These are phyloP conservation scores for Gnatocerus cornutus DNA, from an alignment of 2,888 invertebrate species.

Conservation along the genomic window DNA sequence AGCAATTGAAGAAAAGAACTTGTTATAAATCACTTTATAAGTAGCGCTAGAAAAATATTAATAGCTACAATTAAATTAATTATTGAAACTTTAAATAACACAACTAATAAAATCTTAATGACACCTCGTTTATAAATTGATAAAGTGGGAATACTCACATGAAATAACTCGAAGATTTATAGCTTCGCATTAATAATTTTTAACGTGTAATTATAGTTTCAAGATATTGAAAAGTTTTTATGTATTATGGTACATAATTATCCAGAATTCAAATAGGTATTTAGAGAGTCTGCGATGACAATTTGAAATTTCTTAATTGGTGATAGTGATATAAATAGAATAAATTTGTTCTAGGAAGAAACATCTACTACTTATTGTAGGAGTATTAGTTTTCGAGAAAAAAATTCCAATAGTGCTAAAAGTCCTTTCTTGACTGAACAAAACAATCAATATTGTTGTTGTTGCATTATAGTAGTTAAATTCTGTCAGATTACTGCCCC, in stretches of 20 bases:
- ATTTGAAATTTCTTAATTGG: too few species aligned
- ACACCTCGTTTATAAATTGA: slow-evolving; percentile 5
- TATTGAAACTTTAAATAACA: background rate
- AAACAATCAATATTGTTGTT: too few species aligned
- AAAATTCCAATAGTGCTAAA: too few species aligned
- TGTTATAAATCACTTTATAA: slow-evolving; percentile 1
- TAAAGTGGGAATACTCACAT: slow-evolving; percentile 1
- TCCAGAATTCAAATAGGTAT: too few species aligned
- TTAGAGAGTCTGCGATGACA: too few species aligned
- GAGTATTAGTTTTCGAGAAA: too few species aligned
- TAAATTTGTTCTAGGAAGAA: too few species aligned
- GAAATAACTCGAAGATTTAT: slow-evolving; percentile 3
- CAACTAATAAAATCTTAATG: slow-evolving; percentile 7
- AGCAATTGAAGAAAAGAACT: background rate
- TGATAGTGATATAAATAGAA: too few species aligned
- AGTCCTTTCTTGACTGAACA: too few species aligned
- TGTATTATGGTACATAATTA: slow-evolving; percentile 1
- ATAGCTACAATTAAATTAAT: slow-evolving; percentile 5
- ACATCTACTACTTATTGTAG: too few species aligned
- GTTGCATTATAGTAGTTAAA: too few species aligned
- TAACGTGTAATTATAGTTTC: background rate
- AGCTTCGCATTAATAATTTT: slow-evolving; percentile 2
- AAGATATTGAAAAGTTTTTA: background rate
- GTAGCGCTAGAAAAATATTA: background rate
- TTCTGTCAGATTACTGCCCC: background rate